Base-by-base conservation (phyloP, 2,113 vertebrate genomes). In the Triplophysa dalaica region DNA sequence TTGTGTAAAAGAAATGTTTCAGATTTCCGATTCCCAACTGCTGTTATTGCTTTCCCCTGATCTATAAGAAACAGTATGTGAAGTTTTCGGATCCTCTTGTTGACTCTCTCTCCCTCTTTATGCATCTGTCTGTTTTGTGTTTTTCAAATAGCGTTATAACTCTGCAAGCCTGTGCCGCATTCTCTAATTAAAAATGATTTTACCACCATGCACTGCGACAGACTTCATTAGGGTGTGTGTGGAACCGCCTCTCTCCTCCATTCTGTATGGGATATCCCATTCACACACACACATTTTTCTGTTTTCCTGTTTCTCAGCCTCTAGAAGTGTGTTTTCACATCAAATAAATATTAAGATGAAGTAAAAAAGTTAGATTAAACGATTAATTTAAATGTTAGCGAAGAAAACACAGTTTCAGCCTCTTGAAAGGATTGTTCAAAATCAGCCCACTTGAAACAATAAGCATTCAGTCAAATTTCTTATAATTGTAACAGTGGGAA, bases 401-500 rank as follows among this genome's bases (percentile, higher is more conserved):
- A 70, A 84, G 85, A 86, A 88, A 82, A 86, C 85, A 87, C 86
- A 89, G 83, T 87, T 88, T 86, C 63, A 82, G 80, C 84, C 83
- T 86, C 79, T 84, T 78, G 76, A 70, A 82, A 26, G 56, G 24
- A 87, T 77, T 77, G 81, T 88, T 90, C 83, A 87, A 90, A 92
- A 91, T 91, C 89, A 86, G 82, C 84, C 85, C 81, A 82, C 89
- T 91, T 91, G 86, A 91, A 93, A 93, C 91, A 92, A 92, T 91
- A 88, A 89, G 86, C 85, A 88, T 90, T 89, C 89, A 90, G 90
- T 92, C 87, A 90, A 87, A 90, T 89, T 86, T 84, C 84, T 92
- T 85, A 90, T 90, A 89, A 93, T 89, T 92, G 89, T 91, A 90
- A 91, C 89, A 92, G 88, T 92, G 90, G 91, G 90, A 92, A 90